Base-by-base conservation (phyloP, 2,797 vertebrate genomes). In the Sebastolobus altivelis region DNA sequence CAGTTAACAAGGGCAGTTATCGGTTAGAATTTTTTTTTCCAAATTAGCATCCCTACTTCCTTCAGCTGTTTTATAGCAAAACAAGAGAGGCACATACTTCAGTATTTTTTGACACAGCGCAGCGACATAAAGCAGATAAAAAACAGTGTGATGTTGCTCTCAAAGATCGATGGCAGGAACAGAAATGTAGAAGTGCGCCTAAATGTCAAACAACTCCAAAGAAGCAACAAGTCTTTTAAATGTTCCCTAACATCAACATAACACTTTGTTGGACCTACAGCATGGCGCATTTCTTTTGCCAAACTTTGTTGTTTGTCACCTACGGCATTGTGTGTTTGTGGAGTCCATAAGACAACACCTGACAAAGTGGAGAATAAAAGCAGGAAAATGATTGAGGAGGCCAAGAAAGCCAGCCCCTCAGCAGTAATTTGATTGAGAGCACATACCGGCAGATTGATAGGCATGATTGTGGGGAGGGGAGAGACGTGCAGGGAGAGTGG, bases 361-460 rank as follows among this genome's bases (percentile, higher is more conserved):
- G 75, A 75, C 54, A 67, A 65, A 73, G 56, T 22, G 37, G 33
- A 60, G 25, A 65, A 72, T 65, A 62, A 73, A 80, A 73, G 66
- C 63, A 63, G 62, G 63, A 25, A 56, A 74, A 75, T 75, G 38
- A 80, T 49, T 68, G 79, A 89, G 72, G 84, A 82, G 78, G 77
- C 79, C 73, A 14, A 85, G 69, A 88, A 87, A 76, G 67, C 67
- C 75, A 29, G 37, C 75, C 85, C 67, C 75, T 80, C 86, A 77
- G 80, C 76, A 89, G 75, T 65, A 40, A 84, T 82, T 83, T 85
- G 72, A 89, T 81, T 81, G 81, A 86, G 40, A 52, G 54, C 43
- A 84, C 72, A 82, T 77, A 70, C 61, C 40, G 8, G 72, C 76
- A 76, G 86, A 86, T 83, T 90, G 87, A 87, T 84, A 73, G 83